A percentile compares a stretch with the other conserved stretches of the same genome.
Evolutionary conservation across 92 coral and sea anemone species (phyloP).

Genomic region (Porites rus): DNA sequence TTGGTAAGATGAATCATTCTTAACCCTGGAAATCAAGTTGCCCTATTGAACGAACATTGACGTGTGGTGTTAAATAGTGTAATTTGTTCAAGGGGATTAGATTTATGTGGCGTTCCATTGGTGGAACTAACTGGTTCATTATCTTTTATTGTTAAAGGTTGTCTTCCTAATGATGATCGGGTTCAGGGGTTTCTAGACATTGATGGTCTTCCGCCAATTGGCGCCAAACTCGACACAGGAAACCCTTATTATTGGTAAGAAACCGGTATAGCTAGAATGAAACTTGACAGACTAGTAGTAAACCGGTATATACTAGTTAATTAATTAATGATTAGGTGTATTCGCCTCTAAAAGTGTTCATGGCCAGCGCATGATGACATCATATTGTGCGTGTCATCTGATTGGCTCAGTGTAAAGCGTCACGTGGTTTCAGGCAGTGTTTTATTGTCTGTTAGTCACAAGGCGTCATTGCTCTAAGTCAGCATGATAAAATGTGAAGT

Average conservation of each 20-base stretch:
- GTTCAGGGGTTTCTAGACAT: conserved; percentile 80
- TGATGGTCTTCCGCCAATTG: conserved; percentile 95
- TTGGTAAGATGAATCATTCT: conserved; percentile 5
- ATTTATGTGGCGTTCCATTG: not conserved
- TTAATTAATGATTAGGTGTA: not conserved
- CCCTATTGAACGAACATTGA: too few species aligned
- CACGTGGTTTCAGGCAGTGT: conserved; percentile 59
- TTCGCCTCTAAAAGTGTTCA: not conserved
- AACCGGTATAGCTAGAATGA: not conserved
- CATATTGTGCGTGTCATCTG: conserved; percentile 81
- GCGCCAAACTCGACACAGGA: conserved; percentile 84
- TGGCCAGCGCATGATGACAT: conserved; percentile 69
- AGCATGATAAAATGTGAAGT: conserved; percentile 49
- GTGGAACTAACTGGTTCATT: not conserved
- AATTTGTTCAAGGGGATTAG: too few species aligned
- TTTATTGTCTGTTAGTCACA: conserved; percentile 51
- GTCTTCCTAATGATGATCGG: conserved; percentile 80
- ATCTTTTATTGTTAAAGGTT: conserved; percentile 49
- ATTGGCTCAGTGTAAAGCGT: conserved; percentile 48
- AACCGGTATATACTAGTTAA: not conserved
- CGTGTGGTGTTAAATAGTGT: too few species aligned
- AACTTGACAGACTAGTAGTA: conserved; percentile 76
- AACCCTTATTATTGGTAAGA: conserved; percentile 89
- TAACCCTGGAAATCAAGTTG: too few species aligned
- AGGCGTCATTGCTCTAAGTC: conserved; percentile 36